phyloP scores from a whole-genome alignment of 2,888 invertebrate species.

The Volucella bombylans region DNA sequence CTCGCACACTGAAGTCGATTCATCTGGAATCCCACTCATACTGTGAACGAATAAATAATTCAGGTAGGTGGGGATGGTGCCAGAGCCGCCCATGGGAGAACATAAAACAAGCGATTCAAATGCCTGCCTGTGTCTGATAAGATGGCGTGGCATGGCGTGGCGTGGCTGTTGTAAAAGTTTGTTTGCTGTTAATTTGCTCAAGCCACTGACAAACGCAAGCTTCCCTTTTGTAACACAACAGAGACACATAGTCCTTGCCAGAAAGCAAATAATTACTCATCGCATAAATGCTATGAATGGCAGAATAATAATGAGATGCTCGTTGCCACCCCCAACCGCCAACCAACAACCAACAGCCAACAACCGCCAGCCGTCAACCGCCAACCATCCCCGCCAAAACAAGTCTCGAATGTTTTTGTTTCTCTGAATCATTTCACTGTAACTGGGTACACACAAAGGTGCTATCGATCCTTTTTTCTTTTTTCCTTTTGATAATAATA shows the following conservation, averaged over 20 bases:
- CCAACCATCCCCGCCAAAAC: background rate
- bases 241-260: conserved; percentile 61
- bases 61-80: background rate
- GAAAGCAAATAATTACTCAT: conserved; percentile 70
- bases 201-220: conserved; percentile 21
- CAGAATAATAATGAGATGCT: conserved; percentile 64
- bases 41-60: conserved; percentile 25
- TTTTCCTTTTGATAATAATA: conserved; percentile 1
- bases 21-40: background rate
- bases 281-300: conserved; percentile 68
- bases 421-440: conserved; percentile 22
- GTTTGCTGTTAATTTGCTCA: conserved; percentile 56
- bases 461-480: conserved; percentile 59
- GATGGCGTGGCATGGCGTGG: conserved; percentile 5
- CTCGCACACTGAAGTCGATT: background rate
- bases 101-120: conserved; percentile 41
- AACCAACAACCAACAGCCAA: too few relatives aligned
- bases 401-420: conserved; percentile 48
- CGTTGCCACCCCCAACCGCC: conserved; percentile 10
- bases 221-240: conserved; percentile 29
- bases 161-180: conserved; percentile 53
- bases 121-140: conserved; percentile 44
- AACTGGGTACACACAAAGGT: conserved; percentile 46
- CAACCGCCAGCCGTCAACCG: too few relatives aligned
- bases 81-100: conserved; percentile 14